Evolutionary conservation across 2,888 invertebrate genomes (phyloP), one percentile per base, ranked within the genome.

Genomic region (Leptinotarsa tumamoca): DNA sequence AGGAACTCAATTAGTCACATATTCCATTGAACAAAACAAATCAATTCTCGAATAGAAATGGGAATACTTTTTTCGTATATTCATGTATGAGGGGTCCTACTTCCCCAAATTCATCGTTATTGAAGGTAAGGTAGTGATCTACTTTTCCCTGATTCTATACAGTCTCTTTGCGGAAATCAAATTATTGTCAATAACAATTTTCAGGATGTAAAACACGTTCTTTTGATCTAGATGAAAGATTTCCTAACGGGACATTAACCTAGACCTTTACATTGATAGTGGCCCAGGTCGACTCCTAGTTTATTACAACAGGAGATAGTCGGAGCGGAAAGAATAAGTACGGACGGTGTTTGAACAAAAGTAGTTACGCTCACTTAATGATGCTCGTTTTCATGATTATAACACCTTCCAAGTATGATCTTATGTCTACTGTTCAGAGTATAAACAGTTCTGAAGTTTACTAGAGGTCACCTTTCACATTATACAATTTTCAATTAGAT

Each of bases 391-490:
- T 15, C 13, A 21, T 21, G 56, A 58, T 23, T 18, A 58, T 18
- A 7, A 58, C 56, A 58, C 58, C 58, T 58, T 58, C 21, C 58
- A 58, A 4, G 58, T 58, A 58, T 58, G 3, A 4, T 4, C 21
- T 58, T n/a, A 18, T 21, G 21, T 14, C 23, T 18, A 13, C 21
- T 18, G 7, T 18, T 58, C 10, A 21, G 10, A 13, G 58, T 13
- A 58, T 58, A 10, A 58, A 58, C 58, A 58, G 58, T 58, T 18
- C 7, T 10, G n/a, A 63, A 52, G 69, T 70, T 70, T 66, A 76
- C 50, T 52, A 61, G 67, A 73, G 71, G 73, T 74, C 74, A 75
- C 79, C 78, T 78, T 78, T 80, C 78, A 77, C 78, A 80, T 78
- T 17, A 33, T 43, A n/a, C 63, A 63, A 63, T 63, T 63, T 63